These are phyloP conservation scores for Platerodrilus igneus DNA, from an alignment of 2,888 invertebrate species.

Conservation along the genomic window DNA sequence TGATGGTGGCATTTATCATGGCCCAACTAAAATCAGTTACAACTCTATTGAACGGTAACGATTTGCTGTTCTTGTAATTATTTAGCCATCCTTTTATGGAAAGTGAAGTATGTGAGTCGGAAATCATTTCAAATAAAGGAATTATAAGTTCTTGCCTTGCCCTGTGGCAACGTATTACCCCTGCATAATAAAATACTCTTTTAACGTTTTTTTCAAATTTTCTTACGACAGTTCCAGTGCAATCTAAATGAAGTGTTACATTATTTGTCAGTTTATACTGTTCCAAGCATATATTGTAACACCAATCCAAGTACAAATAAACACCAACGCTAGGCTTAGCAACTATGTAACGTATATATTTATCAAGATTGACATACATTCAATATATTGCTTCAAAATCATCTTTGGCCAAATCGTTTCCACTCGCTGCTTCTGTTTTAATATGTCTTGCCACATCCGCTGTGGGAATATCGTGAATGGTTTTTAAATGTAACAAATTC, in stretches of 20 bases:
- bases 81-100: neutral
- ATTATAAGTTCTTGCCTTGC: neutral
- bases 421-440: too few species aligned
- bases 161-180: neutral
- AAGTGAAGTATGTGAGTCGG: neutral
- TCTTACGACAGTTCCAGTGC: too few species aligned
- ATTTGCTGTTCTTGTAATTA: neutral
- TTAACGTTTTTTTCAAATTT: neutral
- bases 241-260: too few species aligned
- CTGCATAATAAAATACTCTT: too few species aligned
- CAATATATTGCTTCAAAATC: neutral
- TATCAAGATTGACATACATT: neutral
- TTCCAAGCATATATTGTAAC: neutral
- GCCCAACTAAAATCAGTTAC: constrained; percentile 5
- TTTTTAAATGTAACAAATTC: too few species aligned
- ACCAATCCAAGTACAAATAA: constrained; percentile 3
- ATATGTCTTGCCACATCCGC: too few species aligned
- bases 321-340: too few species aligned
- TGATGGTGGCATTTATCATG: neutral
- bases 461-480: too few species aligned
- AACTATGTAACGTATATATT: neutral
- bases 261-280: neutral
- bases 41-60: neutral
- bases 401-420: constrained; percentile 2
- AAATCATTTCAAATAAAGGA: constrained; percentile 4